Conservation (phyloP, 2,113 vertebrate genomes). For the Pholis gunnellus region DNA sequence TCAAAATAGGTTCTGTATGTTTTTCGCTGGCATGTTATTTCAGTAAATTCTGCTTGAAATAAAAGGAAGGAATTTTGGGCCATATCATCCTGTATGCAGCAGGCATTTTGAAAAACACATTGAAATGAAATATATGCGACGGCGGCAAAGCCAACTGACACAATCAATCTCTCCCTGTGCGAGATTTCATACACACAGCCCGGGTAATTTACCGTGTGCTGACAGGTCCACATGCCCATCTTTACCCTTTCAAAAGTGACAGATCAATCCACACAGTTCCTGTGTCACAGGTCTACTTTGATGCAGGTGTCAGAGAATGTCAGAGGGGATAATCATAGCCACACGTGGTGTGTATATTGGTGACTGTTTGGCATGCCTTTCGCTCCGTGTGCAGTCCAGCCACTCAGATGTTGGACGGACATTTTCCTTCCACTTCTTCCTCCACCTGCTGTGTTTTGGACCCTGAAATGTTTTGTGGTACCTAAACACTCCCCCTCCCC, state of each 20-base stretch:
- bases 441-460: slow-evolving; percentile 63
- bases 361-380: slow-evolving; percentile 6
- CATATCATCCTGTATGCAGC: slow-evolving; percentile 18
- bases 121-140: slow-evolving; percentile 33
- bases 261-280: background rate
- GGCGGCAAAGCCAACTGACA: background rate
- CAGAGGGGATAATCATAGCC: background rate
- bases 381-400: slow-evolving; percentile 19
- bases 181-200: background rate
- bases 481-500: slow-evolving; percentile 35
- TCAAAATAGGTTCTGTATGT: slow-evolving; percentile 9
- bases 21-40: slow-evolving; percentile 19
- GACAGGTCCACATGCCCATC: background rate
- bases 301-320: slow-evolving; percentile 17
- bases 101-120: slow-evolving; percentile 8
- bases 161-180: background rate
- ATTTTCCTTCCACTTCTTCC: slow-evolving; percentile 28
- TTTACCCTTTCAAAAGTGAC: background rate
- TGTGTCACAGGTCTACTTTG: background rate
- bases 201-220: background rate
- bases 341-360: background rate
- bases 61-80: slow-evolving; percentile 31
- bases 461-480: slow-evolving; percentile 77
- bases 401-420: slow-evolving; percentile 6
- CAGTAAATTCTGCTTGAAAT: slow-evolving; percentile 39